Conservation (phyloP, 2,113 vertebrate genomes). For the Terrapene triunguis region DNA sequence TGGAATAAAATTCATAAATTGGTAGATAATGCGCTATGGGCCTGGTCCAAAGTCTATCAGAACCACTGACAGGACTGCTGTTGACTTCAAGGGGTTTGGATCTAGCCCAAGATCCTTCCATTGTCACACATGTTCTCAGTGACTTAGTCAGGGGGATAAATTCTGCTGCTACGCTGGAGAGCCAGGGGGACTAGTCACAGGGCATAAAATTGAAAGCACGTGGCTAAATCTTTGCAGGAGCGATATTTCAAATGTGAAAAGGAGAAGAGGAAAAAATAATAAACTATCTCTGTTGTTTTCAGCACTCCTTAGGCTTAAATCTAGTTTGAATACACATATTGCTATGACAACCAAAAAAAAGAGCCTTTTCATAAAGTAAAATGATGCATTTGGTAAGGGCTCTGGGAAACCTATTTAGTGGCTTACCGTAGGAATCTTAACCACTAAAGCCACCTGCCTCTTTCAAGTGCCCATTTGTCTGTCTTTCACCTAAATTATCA, state of each 20-base stretch:
- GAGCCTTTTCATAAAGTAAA: background rate
- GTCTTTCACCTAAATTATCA: background rate
- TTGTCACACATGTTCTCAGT: background rate
- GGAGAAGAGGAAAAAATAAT: background rate
- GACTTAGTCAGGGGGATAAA: background rate
- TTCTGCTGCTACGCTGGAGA: background rate
- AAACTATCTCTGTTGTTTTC: background rate
- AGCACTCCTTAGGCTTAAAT: background rate
- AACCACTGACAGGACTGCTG: constrained; percentile 38
- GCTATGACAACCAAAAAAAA: background rate
- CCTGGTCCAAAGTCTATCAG: constrained; percentile 44
- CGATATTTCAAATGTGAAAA: background rate
- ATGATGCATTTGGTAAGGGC: background rate
- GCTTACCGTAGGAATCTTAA: background rate
- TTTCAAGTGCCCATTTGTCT: background rate
- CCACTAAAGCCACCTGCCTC: background rate
- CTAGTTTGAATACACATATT: background rate
- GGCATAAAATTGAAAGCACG: background rate
- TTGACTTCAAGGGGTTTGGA: background rate
- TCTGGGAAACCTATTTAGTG: background rate
- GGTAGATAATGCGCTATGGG: background rate
- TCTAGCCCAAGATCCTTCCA: background rate
- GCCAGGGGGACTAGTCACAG: background rate
- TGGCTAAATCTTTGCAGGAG: background rate
- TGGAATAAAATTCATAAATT: background rate